Percentiles rank a stretch among this genome's conserved stretches.
Evolutionary conservation across 2,797 vertebrate species (phyloP).

Genomic region (Mionectes olivaceus): DNA sequence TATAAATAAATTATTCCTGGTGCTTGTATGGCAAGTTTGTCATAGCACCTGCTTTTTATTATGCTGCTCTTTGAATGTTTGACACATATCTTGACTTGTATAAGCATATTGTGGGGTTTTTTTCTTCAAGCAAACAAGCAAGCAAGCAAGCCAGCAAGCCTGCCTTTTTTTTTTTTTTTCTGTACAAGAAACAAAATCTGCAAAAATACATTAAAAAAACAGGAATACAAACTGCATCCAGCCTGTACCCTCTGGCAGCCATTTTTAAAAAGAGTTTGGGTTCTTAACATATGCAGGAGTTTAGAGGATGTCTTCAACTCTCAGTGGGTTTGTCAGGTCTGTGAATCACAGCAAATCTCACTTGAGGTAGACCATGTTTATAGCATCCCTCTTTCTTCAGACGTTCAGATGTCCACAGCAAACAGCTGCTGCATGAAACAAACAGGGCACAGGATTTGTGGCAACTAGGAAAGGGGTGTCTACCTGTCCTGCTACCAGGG

Average conservation of each 20-base stretch:
- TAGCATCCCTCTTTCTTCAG: neutral
- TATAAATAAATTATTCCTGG: neutral
- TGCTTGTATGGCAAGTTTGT: neutral
- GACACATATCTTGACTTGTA: neutral
- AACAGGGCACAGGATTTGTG: neutral
- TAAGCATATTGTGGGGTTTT: neutral
- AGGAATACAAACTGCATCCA: neutral
- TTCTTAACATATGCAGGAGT: neutral
- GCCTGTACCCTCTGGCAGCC: neutral
- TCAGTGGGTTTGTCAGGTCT: neutral
- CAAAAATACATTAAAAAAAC: neutral
- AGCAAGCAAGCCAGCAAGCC: neutral
- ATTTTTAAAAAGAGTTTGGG: neutral
- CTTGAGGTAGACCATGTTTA: accelerated
- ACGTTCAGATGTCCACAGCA: neutral
- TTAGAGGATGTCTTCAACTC: neutral
- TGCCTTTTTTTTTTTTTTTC: neutral
- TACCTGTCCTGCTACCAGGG: neutral
- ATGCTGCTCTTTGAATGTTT: neutral
- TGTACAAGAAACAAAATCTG: neutral
- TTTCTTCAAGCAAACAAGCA: neutral
- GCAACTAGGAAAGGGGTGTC: neutral
- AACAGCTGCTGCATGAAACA: neutral
- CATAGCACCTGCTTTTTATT: neutral
- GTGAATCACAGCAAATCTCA: neutral